Percentiles rank a stretch among this genome's conserved stretches.
Evolutionary conservation across 2,888 invertebrate genomes (phyloP).

Genomic region (Drosophila aldrichi): DNA sequence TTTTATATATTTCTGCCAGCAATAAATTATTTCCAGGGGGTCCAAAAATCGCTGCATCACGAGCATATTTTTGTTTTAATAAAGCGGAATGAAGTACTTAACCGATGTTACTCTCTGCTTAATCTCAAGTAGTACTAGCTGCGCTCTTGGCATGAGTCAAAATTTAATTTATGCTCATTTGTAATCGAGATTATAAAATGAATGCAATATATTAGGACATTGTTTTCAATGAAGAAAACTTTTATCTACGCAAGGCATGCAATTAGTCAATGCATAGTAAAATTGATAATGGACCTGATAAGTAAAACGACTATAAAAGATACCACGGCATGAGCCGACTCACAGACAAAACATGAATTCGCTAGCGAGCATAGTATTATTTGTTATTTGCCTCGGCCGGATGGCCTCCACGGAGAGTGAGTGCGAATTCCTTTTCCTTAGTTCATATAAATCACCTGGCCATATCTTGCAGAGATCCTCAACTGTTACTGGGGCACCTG

Average conservation of each 20-base stretch:
- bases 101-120: background rate
- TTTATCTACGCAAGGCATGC: constrained; percentile 24
- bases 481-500: constrained; percentile 80
- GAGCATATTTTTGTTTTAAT: background rate
- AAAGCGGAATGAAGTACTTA: background rate
- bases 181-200: constrained; percentile 8
- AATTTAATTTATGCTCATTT: constrained; percentile 50
- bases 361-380: constrained; percentile 36
- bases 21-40: constrained; percentile 17
- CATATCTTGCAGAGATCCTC: constrained; percentile 53
- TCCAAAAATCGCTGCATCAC: constrained; percentile 3
- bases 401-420: constrained; percentile 55
- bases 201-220: constrained; percentile 57
- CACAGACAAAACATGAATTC: constrained; percentile 48
- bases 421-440: background rate
- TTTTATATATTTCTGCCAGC: background rate
- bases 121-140: constrained; percentile 2
- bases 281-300: constrained; percentile 37
- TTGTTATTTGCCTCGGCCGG: constrained; percentile 46
- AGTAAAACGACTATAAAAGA: constrained; percentile 55
- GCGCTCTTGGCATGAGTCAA: background rate
- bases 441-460: background rate
- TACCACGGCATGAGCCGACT: too few relatives aligned
- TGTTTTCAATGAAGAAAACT: constrained; percentile 21
- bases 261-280: background rate